A percentile compares a stretch with the other conserved stretches of the same genome.
phyloP scores from a whole-genome alignment of 2,113 vertebrate genomes.

The Equus quagga region DNA sequence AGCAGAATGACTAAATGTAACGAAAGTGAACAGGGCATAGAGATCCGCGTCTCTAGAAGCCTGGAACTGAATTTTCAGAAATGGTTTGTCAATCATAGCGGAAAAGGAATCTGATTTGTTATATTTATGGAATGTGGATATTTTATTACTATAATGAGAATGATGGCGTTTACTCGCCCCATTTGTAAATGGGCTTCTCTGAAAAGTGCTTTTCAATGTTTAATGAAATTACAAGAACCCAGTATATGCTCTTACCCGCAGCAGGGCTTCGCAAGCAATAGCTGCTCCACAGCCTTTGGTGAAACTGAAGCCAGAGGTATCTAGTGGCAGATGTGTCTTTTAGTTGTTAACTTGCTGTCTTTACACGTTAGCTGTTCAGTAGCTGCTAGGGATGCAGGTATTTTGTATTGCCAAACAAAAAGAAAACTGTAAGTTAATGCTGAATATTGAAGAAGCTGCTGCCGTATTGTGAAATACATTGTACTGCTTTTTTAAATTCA shows the following conservation, averaged over 20 bases:
- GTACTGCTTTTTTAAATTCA: neutral
- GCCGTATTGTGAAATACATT: neutral
- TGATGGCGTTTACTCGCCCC: neutral
- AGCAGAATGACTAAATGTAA: slow-evolving; percentile 19
- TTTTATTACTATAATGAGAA: neutral
- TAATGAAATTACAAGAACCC: neutral
- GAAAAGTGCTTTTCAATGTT: neutral
- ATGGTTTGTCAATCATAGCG: neutral
- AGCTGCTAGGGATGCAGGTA: neutral
- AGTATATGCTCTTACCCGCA: neutral
- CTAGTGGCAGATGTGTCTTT: neutral
- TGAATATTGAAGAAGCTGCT: neutral
- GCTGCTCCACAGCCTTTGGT: neutral
- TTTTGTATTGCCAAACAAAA: neutral
- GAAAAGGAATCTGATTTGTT: neutral
- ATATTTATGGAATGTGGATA: neutral
- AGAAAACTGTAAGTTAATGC: neutral
- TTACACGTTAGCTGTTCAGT: neutral
- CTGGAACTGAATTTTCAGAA: neutral
- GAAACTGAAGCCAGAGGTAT: neutral
- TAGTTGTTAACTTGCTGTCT: neutral
- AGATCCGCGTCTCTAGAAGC: neutral
- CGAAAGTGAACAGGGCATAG: neutral
- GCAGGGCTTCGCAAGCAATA: neutral
- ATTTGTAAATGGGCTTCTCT: slow-evolving; percentile 32